A percentile compares a stretch with the other conserved stretches of the same genome.
Conservation (phyloP, 1,140 invertebrate species). For the Anoplophora glabripennis region DNA sequence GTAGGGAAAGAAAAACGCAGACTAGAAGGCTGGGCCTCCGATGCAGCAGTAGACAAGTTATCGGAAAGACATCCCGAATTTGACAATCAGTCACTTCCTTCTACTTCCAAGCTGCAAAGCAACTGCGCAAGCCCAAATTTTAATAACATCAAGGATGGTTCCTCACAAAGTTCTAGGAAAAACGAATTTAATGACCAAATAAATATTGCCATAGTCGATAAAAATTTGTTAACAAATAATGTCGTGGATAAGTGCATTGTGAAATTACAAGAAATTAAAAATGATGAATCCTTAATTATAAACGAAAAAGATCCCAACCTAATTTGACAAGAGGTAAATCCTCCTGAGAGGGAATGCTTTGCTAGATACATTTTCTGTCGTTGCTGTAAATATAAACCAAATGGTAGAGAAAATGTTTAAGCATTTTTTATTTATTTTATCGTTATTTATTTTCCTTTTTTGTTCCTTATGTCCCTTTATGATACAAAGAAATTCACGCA, state of each 20-base stretch:
- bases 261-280: conserved; percentile 27
- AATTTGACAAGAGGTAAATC: conserved; percentile 46
- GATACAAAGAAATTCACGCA: background rate
- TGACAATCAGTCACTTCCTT: conserved; percentile 42
- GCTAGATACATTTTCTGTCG: conserved; percentile 47
- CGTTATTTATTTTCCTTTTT: conserved; percentile 8
- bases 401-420: conserved; percentile 45
- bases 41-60: conserved; percentile 36
- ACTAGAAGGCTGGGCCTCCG: conserved; percentile 40
- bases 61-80: conserved; percentile 19
- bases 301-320: conserved; percentile 29
- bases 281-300: conserved; percentile 16
- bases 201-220: conserved; percentile 7
- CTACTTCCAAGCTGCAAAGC: conserved; percentile 41
- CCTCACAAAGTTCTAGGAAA: conserved; percentile 18
- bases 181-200: conserved; percentile 1
- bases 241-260: conserved; percentile 22
- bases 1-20: conserved; percentile 34
- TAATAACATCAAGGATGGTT: background rate
- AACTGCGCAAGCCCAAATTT: conserved; percentile 35
- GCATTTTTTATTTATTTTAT: conserved; percentile 30
- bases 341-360: conserved; percentile 42
- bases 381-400: conserved; percentile 47
- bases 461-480: background rate
- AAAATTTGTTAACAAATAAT: conserved; percentile 21